Conservation (phyloP, 2,888 invertebrate species). For the Drosophila niveifrons region DNA sequence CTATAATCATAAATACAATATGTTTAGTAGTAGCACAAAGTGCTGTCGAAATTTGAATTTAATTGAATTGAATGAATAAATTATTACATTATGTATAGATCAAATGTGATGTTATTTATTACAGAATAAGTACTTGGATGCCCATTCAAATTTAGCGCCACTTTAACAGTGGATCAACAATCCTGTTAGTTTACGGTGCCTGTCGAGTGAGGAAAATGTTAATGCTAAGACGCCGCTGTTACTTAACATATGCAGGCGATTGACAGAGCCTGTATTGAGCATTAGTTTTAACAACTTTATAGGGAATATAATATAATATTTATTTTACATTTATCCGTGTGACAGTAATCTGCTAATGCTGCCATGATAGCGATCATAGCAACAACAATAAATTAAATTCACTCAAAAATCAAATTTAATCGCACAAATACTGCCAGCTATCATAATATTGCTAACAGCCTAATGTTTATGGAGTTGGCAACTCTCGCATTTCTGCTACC, state of each 20-base stretch:
- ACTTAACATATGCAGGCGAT: no score
- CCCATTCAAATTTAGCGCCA: not conserved
- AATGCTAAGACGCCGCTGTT: not conserved
- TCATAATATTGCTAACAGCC: not conserved
- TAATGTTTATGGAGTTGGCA: conserved; percentile 9
- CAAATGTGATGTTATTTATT: no score
- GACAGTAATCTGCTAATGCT: no score
- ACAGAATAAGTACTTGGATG: not conserved
- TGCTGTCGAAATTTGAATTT: conserved; percentile 33
- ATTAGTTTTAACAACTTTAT: no score
- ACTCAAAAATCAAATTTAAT: not conserved
- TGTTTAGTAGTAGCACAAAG: conserved; percentile 43
- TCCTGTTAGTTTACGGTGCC: not conserved
- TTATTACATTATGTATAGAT: conserved; percentile 44
- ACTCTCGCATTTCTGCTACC: no score
- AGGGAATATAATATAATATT: no score
- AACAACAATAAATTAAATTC: no score
- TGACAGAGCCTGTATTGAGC: not conserved
- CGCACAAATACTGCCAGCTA: not conserved
- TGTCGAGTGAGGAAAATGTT: no score
- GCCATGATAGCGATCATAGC: no score
- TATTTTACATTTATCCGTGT: no score
- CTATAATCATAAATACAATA: conserved; percentile 19
- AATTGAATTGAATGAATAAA: conserved; percentile 49
- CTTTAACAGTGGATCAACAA: not conserved